Evolutionary conservation across 2,797 vertebrate genomes (phyloP), one percentile per base, ranked within the genome.

Genomic region (Arctocebus calabarensis): DNA sequence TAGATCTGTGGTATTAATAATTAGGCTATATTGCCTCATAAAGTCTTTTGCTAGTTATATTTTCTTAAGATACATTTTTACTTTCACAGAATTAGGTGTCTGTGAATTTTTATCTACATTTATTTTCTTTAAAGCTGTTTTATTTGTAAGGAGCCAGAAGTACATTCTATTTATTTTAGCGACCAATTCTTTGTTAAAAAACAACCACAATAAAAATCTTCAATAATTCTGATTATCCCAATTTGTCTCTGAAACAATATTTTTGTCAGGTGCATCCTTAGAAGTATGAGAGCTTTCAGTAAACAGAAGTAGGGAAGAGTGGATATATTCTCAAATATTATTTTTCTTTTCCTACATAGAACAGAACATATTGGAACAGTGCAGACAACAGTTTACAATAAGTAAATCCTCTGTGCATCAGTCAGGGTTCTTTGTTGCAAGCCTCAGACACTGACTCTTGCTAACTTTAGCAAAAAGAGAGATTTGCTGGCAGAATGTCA

Each of bases 401-500:
- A 79, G 70, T 40, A 94, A 77, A 68, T 3, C 13, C 29, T 91
- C n/a, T 7, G 2, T 19, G 37, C 34, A 19, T 57, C 55, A 79
- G 66, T 68, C 71, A 82, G 75, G 17, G 32, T 70, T 94, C 88
- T 92, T 82, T 95, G 79, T 79, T 74, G 61, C 19, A 78, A 73
- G 57, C 48, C 16, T 77, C 7, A 10, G n/a, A 96, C 64, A 52
- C 32, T 5, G 55, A 64, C n/a, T 96, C 81, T 91, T 74, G 45
- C 88, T 86, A 62, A 90, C 61, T 94, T 88, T 55, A 68, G 85
- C 34, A 86, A 70, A 70, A 74, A 82, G 74, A 86, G 45, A 62
- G 55, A 85, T 85, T 32, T 73, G 59, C 78, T 95, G 88, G 95
- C 92, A 94, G 27, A 22, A 5, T 90, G 19, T 83, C 86, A 89